These are phyloP conservation scores for Oxyura jamaicensis DNA, from an alignment of 2,113 vertebrate species.

Conservation along the genomic window DNA sequence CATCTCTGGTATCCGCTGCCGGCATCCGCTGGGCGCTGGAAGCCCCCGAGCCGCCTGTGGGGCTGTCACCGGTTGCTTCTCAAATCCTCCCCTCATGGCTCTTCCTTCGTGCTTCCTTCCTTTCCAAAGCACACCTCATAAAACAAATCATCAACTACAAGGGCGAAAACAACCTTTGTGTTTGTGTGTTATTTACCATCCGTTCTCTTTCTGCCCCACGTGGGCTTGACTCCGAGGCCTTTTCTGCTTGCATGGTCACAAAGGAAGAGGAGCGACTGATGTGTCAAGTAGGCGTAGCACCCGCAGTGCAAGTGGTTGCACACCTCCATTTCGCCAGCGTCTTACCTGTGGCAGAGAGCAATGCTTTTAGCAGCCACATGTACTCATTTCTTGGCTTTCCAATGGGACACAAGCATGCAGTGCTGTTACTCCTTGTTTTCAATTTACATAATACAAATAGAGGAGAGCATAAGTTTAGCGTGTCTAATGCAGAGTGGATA, in stretches of 20 bases:
- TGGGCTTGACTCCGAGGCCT: background rate
- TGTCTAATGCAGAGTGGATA: background rate
- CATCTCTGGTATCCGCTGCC: background rate
- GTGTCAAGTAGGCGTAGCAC: background rate
- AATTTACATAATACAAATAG: background rate
- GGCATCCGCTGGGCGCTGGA: background rate
- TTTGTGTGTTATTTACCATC: background rate
- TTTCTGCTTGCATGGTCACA: background rate
- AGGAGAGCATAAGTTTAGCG: background rate
- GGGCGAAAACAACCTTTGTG: background rate
- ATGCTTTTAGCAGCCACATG: background rate
- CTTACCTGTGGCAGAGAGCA: background rate
- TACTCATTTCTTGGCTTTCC: background rate
- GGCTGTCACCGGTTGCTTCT: background rate
- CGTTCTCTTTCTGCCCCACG: background rate
- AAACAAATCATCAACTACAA: background rate
- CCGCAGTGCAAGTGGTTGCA: background rate
- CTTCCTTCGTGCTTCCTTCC: background rate
- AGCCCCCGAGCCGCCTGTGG: background rate
- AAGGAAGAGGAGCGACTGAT: background rate
- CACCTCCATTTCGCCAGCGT: background rate
- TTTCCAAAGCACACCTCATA: background rate
- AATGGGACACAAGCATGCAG: rapidly evolving
- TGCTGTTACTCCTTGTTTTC: background rate
- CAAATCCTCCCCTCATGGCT: background rate